Conservation (phyloP, 2,113 vertebrate species). For the Spheniscus mendiculus region DNA sequence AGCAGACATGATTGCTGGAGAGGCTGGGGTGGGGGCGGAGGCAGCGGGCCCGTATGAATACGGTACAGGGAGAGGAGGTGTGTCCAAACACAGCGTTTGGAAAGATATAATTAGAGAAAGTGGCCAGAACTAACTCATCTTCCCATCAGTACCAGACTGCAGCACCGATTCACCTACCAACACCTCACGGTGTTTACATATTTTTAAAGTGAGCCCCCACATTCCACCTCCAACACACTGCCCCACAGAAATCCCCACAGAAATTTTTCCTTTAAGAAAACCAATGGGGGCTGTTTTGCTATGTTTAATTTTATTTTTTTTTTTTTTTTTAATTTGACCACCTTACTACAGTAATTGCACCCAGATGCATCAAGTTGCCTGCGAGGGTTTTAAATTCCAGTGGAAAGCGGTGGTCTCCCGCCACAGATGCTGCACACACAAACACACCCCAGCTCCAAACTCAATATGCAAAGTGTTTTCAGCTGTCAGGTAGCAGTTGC, state of each 20-base stretch:
- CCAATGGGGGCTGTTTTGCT: slow-evolving; percentile 5
- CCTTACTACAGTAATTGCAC: slow-evolving; percentile 65
- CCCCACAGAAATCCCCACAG: not conserved
- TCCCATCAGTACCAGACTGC: not conserved
- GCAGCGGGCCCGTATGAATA: not conserved
- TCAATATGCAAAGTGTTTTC: slow-evolving; percentile 36
- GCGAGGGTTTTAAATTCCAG: slow-evolving; percentile 54
- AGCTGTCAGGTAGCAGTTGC: slow-evolving; percentile 60
- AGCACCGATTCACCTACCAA: not conserved
- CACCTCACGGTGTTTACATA: not conserved
- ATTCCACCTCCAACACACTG: not conserved
- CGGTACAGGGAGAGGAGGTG: not conserved
- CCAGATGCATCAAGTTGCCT: slow-evolving; percentile 67
- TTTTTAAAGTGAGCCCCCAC: not conserved
- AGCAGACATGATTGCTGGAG: not conserved
- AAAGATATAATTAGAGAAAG: not conserved
- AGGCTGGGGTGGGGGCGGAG: not conserved
- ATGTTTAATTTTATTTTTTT: not conserved
- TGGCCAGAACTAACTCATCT: slow-evolving; percentile 15
- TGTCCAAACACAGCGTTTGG: not conserved
- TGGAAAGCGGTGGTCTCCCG: slow-evolving; percentile 2
- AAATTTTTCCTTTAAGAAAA: slow-evolving; percentile 10
- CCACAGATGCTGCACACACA: not conserved
- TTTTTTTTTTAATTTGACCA: slow-evolving; percentile 1
- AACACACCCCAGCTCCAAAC: not conserved